A percentile compares a stretch with the other conserved stretches of the same genome.
Evolutionary conservation across 2,888 invertebrate species (phyloP).

Genomic region (Sminthurinus aureus): DNA sequence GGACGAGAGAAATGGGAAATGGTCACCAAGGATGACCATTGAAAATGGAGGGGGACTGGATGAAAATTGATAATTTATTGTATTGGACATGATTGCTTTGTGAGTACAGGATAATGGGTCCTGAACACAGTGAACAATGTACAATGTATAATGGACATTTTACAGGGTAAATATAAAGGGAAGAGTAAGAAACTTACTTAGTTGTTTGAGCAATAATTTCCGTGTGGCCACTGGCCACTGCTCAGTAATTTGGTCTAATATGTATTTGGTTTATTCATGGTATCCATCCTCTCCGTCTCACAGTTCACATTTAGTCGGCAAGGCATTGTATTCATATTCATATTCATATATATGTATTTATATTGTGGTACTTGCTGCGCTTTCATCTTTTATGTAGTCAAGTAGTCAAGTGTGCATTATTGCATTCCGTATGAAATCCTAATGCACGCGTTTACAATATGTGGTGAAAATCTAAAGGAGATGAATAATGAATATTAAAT

Average conservation of each 20-base stretch:
- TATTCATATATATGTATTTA: neutral
- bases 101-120: neutral
- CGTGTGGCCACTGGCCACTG: neutral
- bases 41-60: no score
- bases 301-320: no score
- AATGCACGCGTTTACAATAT: neutral
- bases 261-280: neutral
- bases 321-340: neutral
- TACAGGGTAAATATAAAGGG: neutral
- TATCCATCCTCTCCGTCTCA: no score
- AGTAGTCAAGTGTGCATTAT: neutral
- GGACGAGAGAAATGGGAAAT: no score
- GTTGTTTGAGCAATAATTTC: neutral
- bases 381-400: no score
- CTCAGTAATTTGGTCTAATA: neutral
- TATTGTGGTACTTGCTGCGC: neutral
- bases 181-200: neutral
- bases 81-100: conserved; percentile 10
- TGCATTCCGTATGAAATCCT: neutral
- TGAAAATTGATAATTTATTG: neutral
- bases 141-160: neutral
- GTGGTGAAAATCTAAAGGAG: neutral
- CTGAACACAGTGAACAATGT: neutral
- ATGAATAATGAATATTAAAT: neutral
- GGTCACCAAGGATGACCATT: no score